phyloP scores from a whole-genome alignment of 2,797 vertebrate genomes.

The Scyliorhinus canicula region DNA sequence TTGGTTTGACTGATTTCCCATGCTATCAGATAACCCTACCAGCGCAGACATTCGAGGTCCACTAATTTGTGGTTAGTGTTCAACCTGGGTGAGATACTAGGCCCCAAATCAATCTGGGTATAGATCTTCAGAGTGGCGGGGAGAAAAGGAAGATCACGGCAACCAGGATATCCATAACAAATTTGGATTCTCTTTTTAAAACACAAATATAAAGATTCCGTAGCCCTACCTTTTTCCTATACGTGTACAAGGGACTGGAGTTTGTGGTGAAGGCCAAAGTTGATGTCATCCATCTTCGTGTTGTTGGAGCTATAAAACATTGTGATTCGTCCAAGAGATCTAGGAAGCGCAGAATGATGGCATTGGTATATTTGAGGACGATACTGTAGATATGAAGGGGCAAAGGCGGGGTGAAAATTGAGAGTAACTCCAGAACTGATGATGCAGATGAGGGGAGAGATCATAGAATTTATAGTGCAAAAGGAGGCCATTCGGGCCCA shows the following conservation, averaged over 20 bases:
- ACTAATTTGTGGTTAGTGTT: not conserved
- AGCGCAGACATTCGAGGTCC: not conserved
- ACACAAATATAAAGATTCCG: not conserved
- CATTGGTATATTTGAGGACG: not conserved
- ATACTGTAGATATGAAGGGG: not conserved
- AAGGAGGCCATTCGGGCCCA: too few species aligned
- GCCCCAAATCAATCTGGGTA: not conserved
- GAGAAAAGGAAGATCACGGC: not conserved
- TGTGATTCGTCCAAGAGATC: not conserved
- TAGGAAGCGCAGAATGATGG: not conserved
- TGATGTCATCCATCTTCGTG: not conserved
- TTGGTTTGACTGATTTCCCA: not conserved
- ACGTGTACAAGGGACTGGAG: not conserved
- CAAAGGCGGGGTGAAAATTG: not conserved
- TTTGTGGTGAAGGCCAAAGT: not conserved
- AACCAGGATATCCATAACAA: not conserved
- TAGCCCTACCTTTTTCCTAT: not conserved
- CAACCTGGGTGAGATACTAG: not conserved
- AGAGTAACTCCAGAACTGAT: not conserved
- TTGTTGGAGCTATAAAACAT: not conserved
- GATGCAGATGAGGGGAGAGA: not conserved
- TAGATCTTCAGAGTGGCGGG: not conserved
- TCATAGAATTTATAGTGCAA: too few species aligned
- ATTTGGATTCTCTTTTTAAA: not conserved
- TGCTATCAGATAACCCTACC: not conserved